These are phyloP conservation scores for Delphinapterus leucas DNA, from an alignment of 2,113 vertebrate genomes.

Conservation along the genomic window DNA sequence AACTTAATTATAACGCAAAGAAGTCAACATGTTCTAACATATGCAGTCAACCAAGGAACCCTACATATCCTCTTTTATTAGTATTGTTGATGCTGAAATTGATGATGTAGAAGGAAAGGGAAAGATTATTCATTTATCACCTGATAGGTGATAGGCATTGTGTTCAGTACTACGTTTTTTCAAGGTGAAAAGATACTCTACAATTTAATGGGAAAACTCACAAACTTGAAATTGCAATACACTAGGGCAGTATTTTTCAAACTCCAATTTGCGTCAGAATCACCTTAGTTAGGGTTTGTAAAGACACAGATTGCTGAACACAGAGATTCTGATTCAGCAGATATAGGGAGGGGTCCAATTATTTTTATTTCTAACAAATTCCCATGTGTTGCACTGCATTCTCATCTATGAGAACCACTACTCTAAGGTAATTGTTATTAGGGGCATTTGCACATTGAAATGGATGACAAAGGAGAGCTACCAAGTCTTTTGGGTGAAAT, in stretches of 20 bases:
- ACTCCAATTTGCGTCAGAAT: neutral
- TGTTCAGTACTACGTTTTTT: neutral
- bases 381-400: neutral
- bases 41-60: neutral
- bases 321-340: neutral
- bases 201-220: neutral
- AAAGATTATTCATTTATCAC: neutral
- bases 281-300: neutral
- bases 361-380: neutral
- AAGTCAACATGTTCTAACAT: neutral
- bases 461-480: neutral
- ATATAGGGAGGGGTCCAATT: fast-evolving
- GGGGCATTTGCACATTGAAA: neutral
- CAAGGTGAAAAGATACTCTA: neutral
- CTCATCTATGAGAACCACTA: neutral
- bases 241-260: neutral
- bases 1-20: neutral
- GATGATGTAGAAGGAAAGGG: neutral
- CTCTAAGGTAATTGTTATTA: neutral
- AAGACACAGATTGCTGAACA: neutral
- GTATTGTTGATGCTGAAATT: neutral
- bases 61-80: neutral
- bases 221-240: neutral
- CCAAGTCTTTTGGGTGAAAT: neutral
- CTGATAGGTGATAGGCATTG: neutral